Percentiles rank a stretch among this genome's conserved stretches.
These are phyloP conservation scores for Urosaurus nigricauda DNA, from an alignment of 2,797 vertebrate species.

Conservation along the genomic window DNA sequence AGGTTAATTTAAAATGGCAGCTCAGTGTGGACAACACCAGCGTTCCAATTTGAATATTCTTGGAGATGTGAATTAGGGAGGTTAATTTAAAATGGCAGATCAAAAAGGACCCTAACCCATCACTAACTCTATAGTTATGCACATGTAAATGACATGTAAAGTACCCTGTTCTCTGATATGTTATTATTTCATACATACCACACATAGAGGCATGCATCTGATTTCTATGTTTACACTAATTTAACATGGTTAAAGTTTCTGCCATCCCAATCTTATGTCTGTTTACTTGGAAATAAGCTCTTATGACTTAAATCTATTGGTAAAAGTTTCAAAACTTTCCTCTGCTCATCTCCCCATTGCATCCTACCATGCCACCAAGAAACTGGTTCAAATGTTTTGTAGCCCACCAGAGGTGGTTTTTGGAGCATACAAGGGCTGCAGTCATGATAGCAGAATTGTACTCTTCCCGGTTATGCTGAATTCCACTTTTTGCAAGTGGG, in stretches of 20 bases:
- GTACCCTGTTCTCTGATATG: background rate
- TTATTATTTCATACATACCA: too few species aligned
- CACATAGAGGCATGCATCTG: background rate
- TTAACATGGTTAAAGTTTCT: background rate
- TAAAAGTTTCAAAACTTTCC: background rate
- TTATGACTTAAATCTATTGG: background rate
- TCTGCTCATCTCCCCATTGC: background rate
- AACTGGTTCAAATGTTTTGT: background rate
- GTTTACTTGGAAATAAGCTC: background rate
- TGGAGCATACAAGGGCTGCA: background rate
- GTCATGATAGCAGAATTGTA: background rate
- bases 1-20: background rate
- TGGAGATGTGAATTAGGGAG: background rate
- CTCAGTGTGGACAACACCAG: too few species aligned
- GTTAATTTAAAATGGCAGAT: background rate
- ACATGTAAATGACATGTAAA: background rate
- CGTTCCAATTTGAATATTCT: background rate
- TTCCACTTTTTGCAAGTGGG: background rate
- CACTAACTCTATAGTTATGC: background rate
- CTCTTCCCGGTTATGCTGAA: background rate
- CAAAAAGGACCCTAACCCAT: background rate
- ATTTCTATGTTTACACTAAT: background rate
- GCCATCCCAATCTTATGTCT: background rate
- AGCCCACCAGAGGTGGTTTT: background rate
- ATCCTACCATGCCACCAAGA: background rate